Percentiles rank a stretch among this genome's conserved stretches.
Conservation (phyloP, 2,113 vertebrate species). For the human region GRCh38 chr15:98017001-98017500, state of each 20-base stretch:
- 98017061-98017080: background rate
- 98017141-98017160: background rate
- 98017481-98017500: too few species aligned
- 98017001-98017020: background rate
- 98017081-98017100: background rate
- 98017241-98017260: background rate
- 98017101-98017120: background rate
- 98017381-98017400: background rate
- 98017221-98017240: background rate
- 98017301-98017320: background rate
- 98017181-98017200: background rate
- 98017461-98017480: background rate
- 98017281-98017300: background rate
- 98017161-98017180: background rate
- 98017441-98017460: background rate
- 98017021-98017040: background rate
- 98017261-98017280: background rate
- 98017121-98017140: background rate
- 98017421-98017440: background rate
- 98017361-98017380: background rate
- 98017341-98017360: background rate
- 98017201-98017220: background rate
- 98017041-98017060: background rate
- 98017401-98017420: background rate
- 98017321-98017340: background rate